phyloP scores from a whole-genome alignment of 53 echinoderm and acorn worm genomes.

The Zoroaster sp. region DNA sequence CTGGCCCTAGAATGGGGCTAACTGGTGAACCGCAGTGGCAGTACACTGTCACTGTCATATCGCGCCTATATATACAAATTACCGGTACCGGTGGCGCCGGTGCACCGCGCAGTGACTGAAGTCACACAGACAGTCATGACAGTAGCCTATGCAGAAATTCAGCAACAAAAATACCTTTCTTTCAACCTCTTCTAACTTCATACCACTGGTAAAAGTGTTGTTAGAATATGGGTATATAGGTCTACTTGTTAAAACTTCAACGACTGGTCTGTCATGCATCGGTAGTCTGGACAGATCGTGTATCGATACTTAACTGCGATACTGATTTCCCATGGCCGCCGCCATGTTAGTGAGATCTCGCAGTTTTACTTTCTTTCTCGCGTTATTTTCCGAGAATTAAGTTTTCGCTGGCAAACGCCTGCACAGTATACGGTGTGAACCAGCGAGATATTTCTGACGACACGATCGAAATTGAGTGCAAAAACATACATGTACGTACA shows the following conservation, averaged over 20 bases:
- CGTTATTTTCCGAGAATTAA: background rate
- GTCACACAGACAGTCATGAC: too few species aligned
- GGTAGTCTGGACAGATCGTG: background rate
- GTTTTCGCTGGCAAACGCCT: background rate
- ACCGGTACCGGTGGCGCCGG: too few species aligned
- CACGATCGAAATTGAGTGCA: background rate
- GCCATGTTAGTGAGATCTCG: conserved; percentile 34
- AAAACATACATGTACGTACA: background rate
- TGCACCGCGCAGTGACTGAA: too few species aligned
- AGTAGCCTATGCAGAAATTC: too few species aligned
- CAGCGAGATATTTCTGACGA: background rate
- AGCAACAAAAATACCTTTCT: too few species aligned
- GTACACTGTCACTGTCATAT: too few species aligned
- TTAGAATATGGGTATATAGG: background rate
- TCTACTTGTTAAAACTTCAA: background rate
- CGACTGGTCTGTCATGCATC: background rate
- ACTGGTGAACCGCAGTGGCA: too few species aligned
- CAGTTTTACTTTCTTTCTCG: background rate
- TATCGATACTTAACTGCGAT: too few species aligned
- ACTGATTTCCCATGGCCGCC: conserved; percentile 22
- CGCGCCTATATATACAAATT: too few species aligned
- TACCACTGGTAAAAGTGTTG: background rate
- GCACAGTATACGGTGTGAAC: background rate
- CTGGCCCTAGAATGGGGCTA: too few species aligned
- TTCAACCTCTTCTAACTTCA: background rate